Percentiles rank a stretch among this genome's conserved stretches.
Evolutionary conservation across 2,113 vertebrate species (phyloP).

Genomic region (Thunnus thynnus): DNA sequence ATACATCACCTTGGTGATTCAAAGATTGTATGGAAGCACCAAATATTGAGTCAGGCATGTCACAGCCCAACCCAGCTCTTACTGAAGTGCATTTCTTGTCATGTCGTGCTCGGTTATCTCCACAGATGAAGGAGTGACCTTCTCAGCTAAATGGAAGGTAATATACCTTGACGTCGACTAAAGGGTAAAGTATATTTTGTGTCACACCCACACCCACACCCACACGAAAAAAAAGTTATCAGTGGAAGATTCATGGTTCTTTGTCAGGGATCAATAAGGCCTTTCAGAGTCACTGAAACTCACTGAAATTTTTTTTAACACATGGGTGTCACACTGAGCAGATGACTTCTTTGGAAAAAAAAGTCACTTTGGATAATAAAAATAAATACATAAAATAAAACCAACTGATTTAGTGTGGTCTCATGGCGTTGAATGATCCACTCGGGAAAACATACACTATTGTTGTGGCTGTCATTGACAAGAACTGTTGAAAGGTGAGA

Average conservation of each 20-base stretch:
- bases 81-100: background rate
- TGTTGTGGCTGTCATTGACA: no score
- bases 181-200: background rate
- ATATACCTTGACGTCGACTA: background rate
- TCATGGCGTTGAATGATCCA: no score
- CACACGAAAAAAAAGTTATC: background rate
- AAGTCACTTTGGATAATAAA: no score
- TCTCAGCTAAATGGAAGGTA: background rate
- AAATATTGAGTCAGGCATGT: background rate
- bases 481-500: no score
- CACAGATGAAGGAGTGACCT: background rate
- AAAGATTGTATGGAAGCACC: background rate
- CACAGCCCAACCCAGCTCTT: background rate
- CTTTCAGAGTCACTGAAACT: no score
- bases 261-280: no score
- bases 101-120: background rate
- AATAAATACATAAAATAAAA: no score
- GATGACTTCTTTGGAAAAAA: no score
- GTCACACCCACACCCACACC: background rate
- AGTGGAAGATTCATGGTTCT: background rate
- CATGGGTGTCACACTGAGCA: background rate
- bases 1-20: background rate
- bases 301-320: constrained; percentile 5
- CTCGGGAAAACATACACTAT: no score
- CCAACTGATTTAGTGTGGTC: no score